Base-by-base conservation (phyloP, 2,113 vertebrate species). In the Phalacrocorax carbo region DNA sequence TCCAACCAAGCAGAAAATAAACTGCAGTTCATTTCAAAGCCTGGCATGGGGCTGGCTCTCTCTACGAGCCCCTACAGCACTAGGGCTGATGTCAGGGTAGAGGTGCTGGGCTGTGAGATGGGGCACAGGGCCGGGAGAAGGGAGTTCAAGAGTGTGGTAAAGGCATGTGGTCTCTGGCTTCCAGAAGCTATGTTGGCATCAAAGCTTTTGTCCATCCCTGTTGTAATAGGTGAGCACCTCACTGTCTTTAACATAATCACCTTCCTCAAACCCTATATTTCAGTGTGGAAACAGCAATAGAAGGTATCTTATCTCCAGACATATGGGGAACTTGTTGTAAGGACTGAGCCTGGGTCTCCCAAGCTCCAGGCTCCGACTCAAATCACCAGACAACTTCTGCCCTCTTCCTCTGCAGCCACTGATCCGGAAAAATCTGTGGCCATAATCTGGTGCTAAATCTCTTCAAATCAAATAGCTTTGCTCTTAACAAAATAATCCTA, bases 401-500 rank as follows among this genome's bases (percentile, higher is more conserved):
- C 26, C 81, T 91, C 70, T 89, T 84, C 77, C 61, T 75, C 46
- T 25, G 20, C 86, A 84, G 65, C 70, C 0, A 0, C 36, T 68
- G 65, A 71, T n/a, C 65, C 1, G 2, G 70, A 60, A 87, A 88
- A 91, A 91, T 42, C 84, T 38, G 27, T 29, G 64, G 13, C 72
- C 49, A 21, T 82, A 90, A 93, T 81, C 82, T 92, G 54, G 22
- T 76, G 76, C 90, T 93, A 93, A 95, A 77, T 81, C 83, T 71
- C 89, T 92, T 93, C 83, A 92, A 83, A 97, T 94, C 32, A 82
- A 92, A 93, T 54, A 92, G 54, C 34, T 80, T 61, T 76, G 71
- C 46, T 76, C 82, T 82, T 87, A 90, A 90, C 86, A 95, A 75
- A 90, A 80, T 38, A 90, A 90, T 90, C 87, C 38, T 48, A 82